Base-by-base conservation (phyloP, 2,888 invertebrate species). In the Drosophila quinaria region DNA sequence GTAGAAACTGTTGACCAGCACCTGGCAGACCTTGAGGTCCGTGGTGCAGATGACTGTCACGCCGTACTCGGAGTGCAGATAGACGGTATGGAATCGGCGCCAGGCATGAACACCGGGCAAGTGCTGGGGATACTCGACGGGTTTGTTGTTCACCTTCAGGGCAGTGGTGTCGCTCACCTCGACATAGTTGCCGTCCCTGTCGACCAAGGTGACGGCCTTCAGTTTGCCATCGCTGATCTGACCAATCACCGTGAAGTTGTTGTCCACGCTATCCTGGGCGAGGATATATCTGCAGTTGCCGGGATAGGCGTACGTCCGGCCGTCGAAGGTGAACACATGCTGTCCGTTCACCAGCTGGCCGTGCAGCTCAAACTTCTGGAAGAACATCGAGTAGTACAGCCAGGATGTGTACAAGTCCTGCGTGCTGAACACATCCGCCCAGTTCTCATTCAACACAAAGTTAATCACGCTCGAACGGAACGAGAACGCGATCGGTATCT, bases 261-360 rank as follows among this genome's bases (percentile, higher is more conserved):
- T 95, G 91, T 98, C 96, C 15, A 95, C 94, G 86, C 96, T 95
- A 92, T 98, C 98, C 84, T 97, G 96, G 0, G 96, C 96, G 6
- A 98, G 93, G 1, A 98, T 93, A 92, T 98, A 98, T 90, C 95
- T 96, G 93, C 98, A 98, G 54, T 94, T 94, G 41, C 97, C 97
- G 0, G 95, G 95, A 94, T 97, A 96, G 8, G 96, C 95, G 77
- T 96, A 93, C 91, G 97, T 96, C 79, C 95, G 95, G 0, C 96
- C 96, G 92, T 98, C 98, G 92, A 98, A 98, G 0, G 97, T 97
- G 93, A 97, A 96, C 92, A 97, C 95, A 93, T 97, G 96, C 86
- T 97, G 96, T 1, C 96, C 96, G 90, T 97, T 96, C 11, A 95
- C 94, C 4, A 98, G 91, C 39, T 95, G 94, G 9, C 95, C 98